Conservation (phyloP, 2,888 invertebrate genomes). For the Diloba caeruleocephala region DNA sequence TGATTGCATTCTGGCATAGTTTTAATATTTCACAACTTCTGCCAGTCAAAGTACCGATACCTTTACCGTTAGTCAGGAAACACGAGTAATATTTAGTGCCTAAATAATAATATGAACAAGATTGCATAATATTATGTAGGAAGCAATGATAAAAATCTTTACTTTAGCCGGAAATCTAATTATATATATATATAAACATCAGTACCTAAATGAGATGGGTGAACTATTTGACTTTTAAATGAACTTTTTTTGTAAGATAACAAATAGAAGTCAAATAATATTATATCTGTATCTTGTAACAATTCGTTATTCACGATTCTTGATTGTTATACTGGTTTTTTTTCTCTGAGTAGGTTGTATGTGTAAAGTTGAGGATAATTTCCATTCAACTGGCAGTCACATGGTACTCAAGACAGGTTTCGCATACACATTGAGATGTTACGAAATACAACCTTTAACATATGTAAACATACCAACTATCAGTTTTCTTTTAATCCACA, state of each 20-base stretch:
- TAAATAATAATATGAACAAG: too few relatives aligned
- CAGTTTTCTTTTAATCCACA: too few relatives aligned
- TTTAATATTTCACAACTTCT: conserved; percentile 21
- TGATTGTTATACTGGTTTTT: conserved; percentile 23
- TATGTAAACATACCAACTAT: neutral
- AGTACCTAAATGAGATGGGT: neutral
- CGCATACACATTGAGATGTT: conserved; percentile 35
- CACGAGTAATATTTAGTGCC: too few relatives aligned
- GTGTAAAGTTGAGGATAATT: conserved; percentile 33
- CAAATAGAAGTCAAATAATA: conserved; percentile 1
- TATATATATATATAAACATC: neutral
- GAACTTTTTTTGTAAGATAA: neutral
- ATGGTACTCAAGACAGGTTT: conserved; percentile 23
- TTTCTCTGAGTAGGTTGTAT: conserved; percentile 29
- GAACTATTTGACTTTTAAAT: conserved; percentile 4
- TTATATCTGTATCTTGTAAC: neutral
- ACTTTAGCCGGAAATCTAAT: neutral
- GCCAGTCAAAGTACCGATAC: conserved; percentile 1
- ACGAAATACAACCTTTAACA: conserved; percentile 30
- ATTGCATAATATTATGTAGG: neutral
- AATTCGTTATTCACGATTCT: conserved; percentile 8
- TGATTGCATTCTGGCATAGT: conserved; percentile 12
- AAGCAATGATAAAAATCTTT: neutral
- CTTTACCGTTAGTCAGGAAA: too few relatives aligned
- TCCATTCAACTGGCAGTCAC: conserved; percentile 42